Evolutionary conservation across 2,888 invertebrate species (phyloP).

Genomic region (Limnephilus marmoratus): DNA sequence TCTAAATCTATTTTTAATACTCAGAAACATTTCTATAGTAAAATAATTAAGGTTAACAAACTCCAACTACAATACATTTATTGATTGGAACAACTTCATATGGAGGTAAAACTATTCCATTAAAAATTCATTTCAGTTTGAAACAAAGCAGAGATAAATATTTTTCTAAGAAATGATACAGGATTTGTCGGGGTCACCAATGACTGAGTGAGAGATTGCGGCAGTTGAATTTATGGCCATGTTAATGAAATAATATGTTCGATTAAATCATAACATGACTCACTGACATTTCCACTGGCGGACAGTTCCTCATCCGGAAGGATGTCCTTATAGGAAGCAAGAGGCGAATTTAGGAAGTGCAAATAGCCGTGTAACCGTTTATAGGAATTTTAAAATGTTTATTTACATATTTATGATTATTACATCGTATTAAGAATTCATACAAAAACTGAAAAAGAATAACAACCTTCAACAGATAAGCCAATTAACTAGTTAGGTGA

Average conservation of each 20-base stretch:
- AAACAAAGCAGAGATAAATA: background rate
- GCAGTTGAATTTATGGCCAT: background rate
- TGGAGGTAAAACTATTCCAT: background rate
- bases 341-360: background rate
- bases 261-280: conserved; percentile 2
- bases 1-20: background rate
- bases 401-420: no score
- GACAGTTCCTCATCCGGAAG: conserved; percentile 11
- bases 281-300: background rate
- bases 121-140: background rate
- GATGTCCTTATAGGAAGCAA: conserved; percentile 30
- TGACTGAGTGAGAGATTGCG: background rate
- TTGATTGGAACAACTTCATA: background rate
- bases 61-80: background rate
- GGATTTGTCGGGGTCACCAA: background rate
- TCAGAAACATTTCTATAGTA: background rate
- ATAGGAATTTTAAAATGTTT: no score
- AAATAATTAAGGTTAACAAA: background rate
- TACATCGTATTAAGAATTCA: no score
- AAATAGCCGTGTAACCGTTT: background rate
- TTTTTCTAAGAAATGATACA: background rate
- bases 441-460: background rate
- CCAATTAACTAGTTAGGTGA: no score
- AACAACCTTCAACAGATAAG: background rate
- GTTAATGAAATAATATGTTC: background rate